Conservation (phyloP, 2,888 invertebrate genomes). For the Apamea sordens region DNA sequence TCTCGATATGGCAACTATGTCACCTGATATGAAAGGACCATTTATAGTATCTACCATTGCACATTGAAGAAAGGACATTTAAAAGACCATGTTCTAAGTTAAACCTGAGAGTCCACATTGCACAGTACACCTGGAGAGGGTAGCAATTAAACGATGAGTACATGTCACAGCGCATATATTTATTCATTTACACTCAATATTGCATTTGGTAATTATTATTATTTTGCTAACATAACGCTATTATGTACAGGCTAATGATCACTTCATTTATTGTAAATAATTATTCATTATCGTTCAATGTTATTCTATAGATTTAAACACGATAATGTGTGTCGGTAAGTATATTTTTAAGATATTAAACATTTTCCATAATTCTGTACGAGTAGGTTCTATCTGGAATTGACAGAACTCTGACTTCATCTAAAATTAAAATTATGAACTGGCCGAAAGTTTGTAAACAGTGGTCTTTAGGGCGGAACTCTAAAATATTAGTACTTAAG, state of each 20-base stretch:
- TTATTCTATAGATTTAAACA: background rate
- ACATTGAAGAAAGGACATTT: background rate
- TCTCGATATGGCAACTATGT: background rate
- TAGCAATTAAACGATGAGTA: conserved; percentile 32
- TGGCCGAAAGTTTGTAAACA: background rate
- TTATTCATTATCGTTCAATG: background rate
- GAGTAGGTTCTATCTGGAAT: background rate
- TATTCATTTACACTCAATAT: conserved; percentile 75
- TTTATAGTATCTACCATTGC: background rate
- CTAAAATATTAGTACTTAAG: background rate
- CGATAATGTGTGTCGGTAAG: conserved; percentile 4
- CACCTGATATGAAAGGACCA: background rate
- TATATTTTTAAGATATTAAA: background rate
- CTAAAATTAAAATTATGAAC: background rate
- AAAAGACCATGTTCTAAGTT: background rate
- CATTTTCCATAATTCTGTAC: background rate
- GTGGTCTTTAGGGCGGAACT: background rate
- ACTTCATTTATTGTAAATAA: conserved; percentile 13
- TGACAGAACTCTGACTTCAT: background rate
- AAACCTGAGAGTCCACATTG: background rate
- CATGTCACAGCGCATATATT: conserved; percentile 65
- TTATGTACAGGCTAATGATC: conserved; percentile 47
- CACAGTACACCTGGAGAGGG: background rate
- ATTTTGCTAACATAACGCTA: conserved; percentile 38
- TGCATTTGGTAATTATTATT: conserved; percentile 69